Percentiles rank a stretch among this genome's conserved stretches.
These are phyloP conservation scores for Acronicta leporina DNA, from an alignment of 2,888 invertebrate genomes.

Conservation along the genomic window DNA sequence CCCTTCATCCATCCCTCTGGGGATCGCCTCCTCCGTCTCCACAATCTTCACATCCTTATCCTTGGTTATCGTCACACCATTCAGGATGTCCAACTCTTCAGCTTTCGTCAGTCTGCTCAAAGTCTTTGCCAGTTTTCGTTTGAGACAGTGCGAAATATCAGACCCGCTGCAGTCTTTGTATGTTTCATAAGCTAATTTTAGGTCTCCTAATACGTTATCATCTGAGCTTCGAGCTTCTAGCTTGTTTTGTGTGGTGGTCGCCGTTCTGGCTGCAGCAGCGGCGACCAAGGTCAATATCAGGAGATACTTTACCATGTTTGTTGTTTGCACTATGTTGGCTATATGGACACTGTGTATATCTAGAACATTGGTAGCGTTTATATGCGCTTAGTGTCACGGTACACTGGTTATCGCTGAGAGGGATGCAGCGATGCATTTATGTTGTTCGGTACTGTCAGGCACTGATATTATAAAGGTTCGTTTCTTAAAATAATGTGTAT, in stretches of 20 bases:
- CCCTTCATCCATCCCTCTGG: constrained; percentile 92
- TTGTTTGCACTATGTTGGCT: constrained; percentile 79
- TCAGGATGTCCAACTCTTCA: constrained; percentile 91
- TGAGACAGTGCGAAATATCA: constrained; percentile 92
- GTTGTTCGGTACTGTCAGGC: constrained; percentile 68
- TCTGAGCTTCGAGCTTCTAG: constrained; percentile 82
- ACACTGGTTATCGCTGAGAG: constrained; percentile 81
- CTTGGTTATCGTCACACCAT: constrained; percentile 93
- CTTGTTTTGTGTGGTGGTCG: constrained; percentile 84
- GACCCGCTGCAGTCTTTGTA: constrained; percentile 94
- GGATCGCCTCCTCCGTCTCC: constrained; percentile 92
- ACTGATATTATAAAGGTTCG: constrained; percentile 50
- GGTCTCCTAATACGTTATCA: constrained; percentile 89
- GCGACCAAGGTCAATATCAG: constrained; percentile 88
- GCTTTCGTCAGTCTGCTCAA: constrained; percentile 92
- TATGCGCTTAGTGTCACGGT: constrained; percentile 87
- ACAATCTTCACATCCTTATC: constrained; percentile 87
- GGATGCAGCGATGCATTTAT: constrained; percentile 86
- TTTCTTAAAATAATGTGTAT: constrained; percentile 1
- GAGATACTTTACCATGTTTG: constrained; percentile 90
- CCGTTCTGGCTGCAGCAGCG: constrained; percentile 86
- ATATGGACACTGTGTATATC: constrained; percentile 83
- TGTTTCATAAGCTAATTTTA: constrained; percentile 93
- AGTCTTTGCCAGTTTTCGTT: constrained; percentile 93
- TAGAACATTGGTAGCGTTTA: constrained; percentile 83